These are phyloP conservation scores for Tenrec ecaudatus DNA, from an alignment of 2,113 vertebrate genomes.

Conservation along the genomic window DNA sequence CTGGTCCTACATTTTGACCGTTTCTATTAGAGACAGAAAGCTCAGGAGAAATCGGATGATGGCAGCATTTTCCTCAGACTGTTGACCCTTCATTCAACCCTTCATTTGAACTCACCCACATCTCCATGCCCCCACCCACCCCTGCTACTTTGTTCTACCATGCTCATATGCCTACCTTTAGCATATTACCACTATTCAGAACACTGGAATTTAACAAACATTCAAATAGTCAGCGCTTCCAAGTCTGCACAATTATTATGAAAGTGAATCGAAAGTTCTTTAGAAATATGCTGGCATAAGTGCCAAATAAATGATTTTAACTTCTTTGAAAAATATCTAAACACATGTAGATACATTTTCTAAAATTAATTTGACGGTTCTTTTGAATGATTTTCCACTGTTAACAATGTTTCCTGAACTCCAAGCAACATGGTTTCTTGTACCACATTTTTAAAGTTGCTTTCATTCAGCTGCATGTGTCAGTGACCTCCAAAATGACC, in stretches of 20 bases:
- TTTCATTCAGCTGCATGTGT: constrained; percentile 75
- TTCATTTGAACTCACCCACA: constrained; percentile 3
- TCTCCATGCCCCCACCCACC: not conserved
- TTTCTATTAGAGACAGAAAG: not conserved
- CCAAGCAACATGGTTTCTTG: constrained; percentile 70
- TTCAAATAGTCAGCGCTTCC: constrained; percentile 33
- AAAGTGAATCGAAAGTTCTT: constrained; percentile 49
- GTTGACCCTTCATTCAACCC: constrained; percentile 3
- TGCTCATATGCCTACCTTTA: not conserved
- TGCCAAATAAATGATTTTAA: constrained; percentile 42
- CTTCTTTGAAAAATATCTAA: constrained; percentile 25
- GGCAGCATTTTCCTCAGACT: not conserved
- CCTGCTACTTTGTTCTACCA: not conserved
- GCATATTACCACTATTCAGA: constrained; percentile 14
- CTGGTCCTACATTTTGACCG: constrained; percentile 18
- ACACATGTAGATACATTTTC: not conserved
- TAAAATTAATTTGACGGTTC: constrained; percentile 20
- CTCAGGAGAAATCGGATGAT: not conserved
- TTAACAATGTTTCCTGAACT: constrained; percentile 71
- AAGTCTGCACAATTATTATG: constrained; percentile 8
- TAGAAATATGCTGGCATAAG: constrained; percentile 26
- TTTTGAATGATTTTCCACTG: constrained; percentile 52
- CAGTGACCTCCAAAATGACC: constrained; percentile 90
- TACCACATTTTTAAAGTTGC: constrained; percentile 78
- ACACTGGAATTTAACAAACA: constrained; percentile 38